These are phyloP conservation scores for Pristionchus maxplancki DNA, from an alignment of 2,888 invertebrate species.

Conservation along the genomic window DNA sequence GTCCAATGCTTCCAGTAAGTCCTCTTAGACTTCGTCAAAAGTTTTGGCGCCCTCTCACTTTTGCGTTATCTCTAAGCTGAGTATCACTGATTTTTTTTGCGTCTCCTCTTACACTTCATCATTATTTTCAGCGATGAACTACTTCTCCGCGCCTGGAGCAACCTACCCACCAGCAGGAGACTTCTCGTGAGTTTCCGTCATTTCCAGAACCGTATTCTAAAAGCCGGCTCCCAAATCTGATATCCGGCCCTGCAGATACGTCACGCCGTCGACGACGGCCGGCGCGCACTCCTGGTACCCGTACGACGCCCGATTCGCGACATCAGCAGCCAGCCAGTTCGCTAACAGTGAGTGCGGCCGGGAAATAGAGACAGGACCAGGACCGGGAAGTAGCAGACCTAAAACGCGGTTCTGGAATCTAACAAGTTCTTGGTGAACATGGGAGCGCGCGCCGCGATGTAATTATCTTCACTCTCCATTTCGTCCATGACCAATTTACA, in stretches of 20 bases:
- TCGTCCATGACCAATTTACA: constrained; percentile 1
- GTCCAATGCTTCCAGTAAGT: background rate
- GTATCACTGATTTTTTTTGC: background rate
- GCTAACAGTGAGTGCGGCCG: constrained; percentile 30
- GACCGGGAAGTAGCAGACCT: background rate
- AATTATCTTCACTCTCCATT: constrained; percentile 49
- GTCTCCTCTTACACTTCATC: background rate
- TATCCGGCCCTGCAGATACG: background rate
- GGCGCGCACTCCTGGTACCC: constrained; percentile 28
- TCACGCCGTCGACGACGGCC: constrained; percentile 16
- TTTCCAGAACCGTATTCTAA: background rate
- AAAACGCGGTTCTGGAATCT: constrained; percentile 27
- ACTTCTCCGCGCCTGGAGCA: background rate
- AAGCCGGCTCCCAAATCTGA: background rate
- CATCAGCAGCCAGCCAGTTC: constrained; percentile 20
- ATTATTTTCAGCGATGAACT: background rate
- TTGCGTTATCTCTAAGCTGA: background rate
- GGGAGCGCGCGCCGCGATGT: background rate
- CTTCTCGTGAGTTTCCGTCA: constrained; percentile 14
- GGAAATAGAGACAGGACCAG: background rate
- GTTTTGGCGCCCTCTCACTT: background rate
- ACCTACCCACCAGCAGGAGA: background rate
- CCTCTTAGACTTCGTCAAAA: background rate
- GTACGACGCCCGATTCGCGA: constrained; percentile 18
- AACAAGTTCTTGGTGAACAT: constrained; percentile 6